Conservation (phyloP, 2,113 vertebrate species). For the Channa argus region DNA sequence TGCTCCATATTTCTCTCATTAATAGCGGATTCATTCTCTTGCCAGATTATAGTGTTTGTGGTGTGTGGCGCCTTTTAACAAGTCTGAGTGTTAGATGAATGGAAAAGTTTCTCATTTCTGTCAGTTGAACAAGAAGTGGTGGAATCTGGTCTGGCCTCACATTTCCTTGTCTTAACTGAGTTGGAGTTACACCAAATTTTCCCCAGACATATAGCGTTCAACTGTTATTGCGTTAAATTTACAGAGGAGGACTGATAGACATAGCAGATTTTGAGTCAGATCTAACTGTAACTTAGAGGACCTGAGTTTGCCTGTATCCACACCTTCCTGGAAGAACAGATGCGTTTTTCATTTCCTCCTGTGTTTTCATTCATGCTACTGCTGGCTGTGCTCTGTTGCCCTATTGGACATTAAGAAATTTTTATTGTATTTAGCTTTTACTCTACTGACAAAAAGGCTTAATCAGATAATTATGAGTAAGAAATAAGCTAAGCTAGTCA, state of each 20-base stretch:
- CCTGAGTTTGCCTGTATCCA: slow-evolving; percentile 9
- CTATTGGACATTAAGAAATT: slow-evolving; percentile 31
- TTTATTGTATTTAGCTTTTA: slow-evolving; percentile 21
- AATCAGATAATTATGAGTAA: slow-evolving; percentile 50
- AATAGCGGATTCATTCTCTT: slow-evolving; percentile 7
- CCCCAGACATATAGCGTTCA: background rate
- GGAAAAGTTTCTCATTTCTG: background rate
- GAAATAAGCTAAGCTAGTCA: slow-evolving; percentile 31
- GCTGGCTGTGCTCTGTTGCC: background rate
- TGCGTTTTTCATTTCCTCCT: slow-evolving; percentile 62
- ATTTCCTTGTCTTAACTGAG: background rate
- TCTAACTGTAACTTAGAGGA: slow-evolving; percentile 40
- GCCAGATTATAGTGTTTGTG: background rate
- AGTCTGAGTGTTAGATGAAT: background rate
- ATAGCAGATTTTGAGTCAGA: slow-evolving; percentile 43
- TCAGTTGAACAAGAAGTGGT: slow-evolving; percentile 8
- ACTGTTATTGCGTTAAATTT: slow-evolving; percentile 7
- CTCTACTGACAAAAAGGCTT: slow-evolving; percentile 18
- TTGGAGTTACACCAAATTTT: slow-evolving; percentile 6
- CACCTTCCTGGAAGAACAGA: slow-evolving; percentile 66
- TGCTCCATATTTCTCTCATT: slow-evolving; percentile 45
- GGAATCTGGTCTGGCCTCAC: background rate
- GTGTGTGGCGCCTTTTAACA: slow-evolving; percentile 2
- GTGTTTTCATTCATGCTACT: slow-evolving; percentile 17
- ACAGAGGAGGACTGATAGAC: slow-evolving; percentile 45